Base-by-base conservation (phyloP, 1,140 invertebrate species). In the Subanguina moxae region DNA sequence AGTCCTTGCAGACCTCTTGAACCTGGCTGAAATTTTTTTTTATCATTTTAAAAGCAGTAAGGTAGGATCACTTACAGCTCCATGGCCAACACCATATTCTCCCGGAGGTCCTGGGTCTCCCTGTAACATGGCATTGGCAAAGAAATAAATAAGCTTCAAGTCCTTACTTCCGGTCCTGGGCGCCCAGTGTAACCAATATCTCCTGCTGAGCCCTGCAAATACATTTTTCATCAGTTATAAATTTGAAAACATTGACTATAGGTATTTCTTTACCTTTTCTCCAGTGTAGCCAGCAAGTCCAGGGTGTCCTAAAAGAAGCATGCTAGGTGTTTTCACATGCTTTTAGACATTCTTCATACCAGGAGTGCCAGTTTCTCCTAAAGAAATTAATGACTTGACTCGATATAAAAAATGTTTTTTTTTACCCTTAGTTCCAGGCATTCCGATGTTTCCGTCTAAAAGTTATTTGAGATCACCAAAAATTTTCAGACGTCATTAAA, bases 101-200 rank as follows among this genome's bases (percentile, higher is more conserved):
- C 78, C 78, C 13, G 78, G 67, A 19, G 78, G 80, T 61, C 80
- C 80, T 57, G 69, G 56, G 52, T 82, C 80, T 64, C 79, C 79
- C 75, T 52, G 23, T 7, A 52, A 52, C 17, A 52, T 19, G 23
- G 15, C 17, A 7, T 52, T 7, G 48, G n/a, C 15, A 19, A 52
- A 52, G 17, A 25, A 8, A 21, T 52, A 19, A 52, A 52, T 25
- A 52, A 7, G 23, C 8, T 52, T 13, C n/a, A n/a, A 8, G 23
- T 52, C 48, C 3, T 7, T 52, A 52, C 48, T 25, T 80, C 78
- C 1, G 75, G 72, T 23, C 78, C 78, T 23, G 68, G 76, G 45
- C 78, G 48, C 52, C 80, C 80, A 56, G 76, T 59, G 68, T 82
- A 78, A 25, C 80, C 75, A 27, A 78, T 28, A 32, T 76, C 75